These are phyloP conservation scores for Erynnis tages DNA, from an alignment of 2,888 invertebrate genomes.

Conservation along the genomic window DNA sequence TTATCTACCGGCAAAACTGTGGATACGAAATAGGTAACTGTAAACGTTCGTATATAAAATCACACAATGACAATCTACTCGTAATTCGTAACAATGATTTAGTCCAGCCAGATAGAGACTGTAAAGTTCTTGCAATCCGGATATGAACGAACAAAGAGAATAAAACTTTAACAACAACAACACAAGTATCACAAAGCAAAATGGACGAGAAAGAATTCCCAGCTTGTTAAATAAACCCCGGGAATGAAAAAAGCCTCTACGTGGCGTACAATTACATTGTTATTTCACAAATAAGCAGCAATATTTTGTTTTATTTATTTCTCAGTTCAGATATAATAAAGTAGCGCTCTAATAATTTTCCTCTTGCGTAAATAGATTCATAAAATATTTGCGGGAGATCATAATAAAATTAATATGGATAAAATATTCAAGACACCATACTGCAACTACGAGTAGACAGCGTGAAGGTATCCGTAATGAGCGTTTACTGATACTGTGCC, in stretches of 20 bases:
- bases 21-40: too few species aligned
- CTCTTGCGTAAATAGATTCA: too few species aligned
- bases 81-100: background rate
- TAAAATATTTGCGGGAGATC: too few species aligned
- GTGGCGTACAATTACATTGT: conserved; percentile 5
- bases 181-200: conserved; percentile 18
- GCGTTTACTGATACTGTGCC: too few species aligned
- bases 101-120: background rate
- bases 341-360: too few species aligned
- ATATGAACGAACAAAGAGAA: conserved; percentile 14
- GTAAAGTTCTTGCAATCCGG: conserved; percentile 9
- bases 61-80: too few species aligned
- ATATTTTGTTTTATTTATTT: conserved; percentile 15
- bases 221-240: conserved; percentile 22
- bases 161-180: conserved; percentile 21
- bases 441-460: too few species aligned
- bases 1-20: too few species aligned
- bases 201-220: conserved; percentile 20
- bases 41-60: too few species aligned
- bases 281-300: conserved; percentile 13
- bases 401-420: too few species aligned
- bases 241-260: conserved; percentile 12
- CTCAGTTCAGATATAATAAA: conserved; percentile 5
- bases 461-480: too few species aligned
- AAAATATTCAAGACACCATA: too few species aligned